phyloP scores from a whole-genome alignment of 2,888 invertebrate species.

The Parasteatoda lunata region DNA sequence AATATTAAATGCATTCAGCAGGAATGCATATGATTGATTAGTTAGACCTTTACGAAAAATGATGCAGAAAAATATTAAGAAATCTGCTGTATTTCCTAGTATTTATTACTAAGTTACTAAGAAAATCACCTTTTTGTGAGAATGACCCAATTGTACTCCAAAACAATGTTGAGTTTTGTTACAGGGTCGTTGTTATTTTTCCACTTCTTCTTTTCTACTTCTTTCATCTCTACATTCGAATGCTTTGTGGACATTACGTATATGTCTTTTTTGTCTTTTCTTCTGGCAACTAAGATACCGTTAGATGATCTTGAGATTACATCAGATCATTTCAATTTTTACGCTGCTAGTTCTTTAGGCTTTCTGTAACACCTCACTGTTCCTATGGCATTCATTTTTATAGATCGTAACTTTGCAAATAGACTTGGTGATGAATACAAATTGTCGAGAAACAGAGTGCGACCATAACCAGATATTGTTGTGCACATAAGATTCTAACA shows the following conservation, averaged over 20 bases:
- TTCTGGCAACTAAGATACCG: constrained; percentile 10
- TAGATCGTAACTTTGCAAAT: neutral
- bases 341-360: no score
- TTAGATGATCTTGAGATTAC: constrained; percentile 14
- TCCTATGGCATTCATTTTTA: constrained; percentile 9
- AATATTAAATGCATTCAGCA: no score
- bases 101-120: no score
- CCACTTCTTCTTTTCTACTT: constrained; percentile 7
- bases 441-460: no score
- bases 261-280: constrained; percentile 7
- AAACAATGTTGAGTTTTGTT: neutral
- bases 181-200: neutral
- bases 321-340: constrained; percentile 23
- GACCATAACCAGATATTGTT: constrained; percentile 8
- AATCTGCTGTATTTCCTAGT: no score
- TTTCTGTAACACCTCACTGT: constrained; percentile 16
- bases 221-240: constrained; percentile 3
- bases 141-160: no score
- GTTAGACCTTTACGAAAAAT: no score
- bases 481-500: constrained; percentile 3
- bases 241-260: constrained; percentile 4
- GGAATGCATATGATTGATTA: no score
- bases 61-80: no score
- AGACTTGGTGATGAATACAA: no score
- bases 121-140: no score